Percentiles rank a stretch among this genome's conserved stretches.
These are phyloP conservation scores for Styela clava DNA, from an alignment of 23 tunicate species.

Conservation along the genomic window DNA sequence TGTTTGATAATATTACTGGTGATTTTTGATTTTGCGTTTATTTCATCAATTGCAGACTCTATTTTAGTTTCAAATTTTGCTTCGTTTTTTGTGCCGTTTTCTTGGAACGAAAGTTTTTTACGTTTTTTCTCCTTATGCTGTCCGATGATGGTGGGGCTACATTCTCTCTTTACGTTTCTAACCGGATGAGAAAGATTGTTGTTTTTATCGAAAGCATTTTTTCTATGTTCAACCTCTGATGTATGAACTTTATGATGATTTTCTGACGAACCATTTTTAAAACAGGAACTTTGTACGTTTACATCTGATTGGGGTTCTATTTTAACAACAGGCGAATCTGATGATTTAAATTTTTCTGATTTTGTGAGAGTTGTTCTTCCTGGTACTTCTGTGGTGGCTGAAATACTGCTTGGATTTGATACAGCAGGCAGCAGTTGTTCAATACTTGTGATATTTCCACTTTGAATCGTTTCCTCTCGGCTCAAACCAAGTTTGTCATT, in stretches of 20 bases:
- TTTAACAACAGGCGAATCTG: not conserved
- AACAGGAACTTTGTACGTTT: not conserved
- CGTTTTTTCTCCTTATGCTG: conserved; percentile 9
- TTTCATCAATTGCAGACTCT: not conserved
- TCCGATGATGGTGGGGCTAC: not conserved
- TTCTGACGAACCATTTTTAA: not conserved
- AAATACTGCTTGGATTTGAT: not conserved
- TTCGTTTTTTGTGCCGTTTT: not conserved
- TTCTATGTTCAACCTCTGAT: not conserved
- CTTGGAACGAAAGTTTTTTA: not conserved
- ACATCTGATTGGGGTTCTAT: not conserved
- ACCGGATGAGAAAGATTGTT: conserved; percentile 15
- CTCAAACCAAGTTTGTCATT: not conserved
- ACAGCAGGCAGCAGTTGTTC: conserved; percentile 7
- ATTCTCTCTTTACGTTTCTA: not conserved
- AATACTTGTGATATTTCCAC: not conserved
- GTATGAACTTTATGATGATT: not conserved
- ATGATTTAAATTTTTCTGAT: not conserved
- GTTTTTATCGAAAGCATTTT: conserved; percentile 6
- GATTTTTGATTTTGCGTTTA: not conserved
- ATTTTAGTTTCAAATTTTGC: not conserved
- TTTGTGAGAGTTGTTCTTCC: not conserved
- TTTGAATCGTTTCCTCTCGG: not conserved
- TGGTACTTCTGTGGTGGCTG: not conserved
- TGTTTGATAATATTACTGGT: not conserved